Evolutionary conservation across 2,797 vertebrate species (phyloP).

Genomic region (Epinephelus malabaricus): DNA sequence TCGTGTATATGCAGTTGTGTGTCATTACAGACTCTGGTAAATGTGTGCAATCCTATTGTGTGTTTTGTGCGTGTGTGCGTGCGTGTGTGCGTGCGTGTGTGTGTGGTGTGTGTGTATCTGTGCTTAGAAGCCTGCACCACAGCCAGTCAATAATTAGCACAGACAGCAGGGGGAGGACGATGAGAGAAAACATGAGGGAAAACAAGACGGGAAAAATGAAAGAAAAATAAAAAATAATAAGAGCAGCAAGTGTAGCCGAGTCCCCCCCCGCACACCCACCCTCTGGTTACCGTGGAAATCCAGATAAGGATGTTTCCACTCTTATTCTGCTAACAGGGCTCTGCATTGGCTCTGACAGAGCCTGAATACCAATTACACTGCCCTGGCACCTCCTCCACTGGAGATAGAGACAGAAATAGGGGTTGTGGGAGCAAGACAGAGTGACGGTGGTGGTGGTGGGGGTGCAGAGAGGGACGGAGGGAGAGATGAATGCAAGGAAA

Average conservation of each 20-base stretch:
- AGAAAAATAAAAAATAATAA: slow-evolving; percentile 56
- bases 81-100: slow-evolving; percentile 2
- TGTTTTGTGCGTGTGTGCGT: background rate
- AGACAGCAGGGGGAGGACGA: slow-evolving; percentile 56
- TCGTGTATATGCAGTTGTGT: slow-evolving; percentile 33
- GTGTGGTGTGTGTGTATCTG: background rate
- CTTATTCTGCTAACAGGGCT: slow-evolving; percentile 75
- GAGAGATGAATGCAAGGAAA: slow-evolving; percentile 46
- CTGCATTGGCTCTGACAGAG: slow-evolving; percentile 76
- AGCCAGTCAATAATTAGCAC: slow-evolving; percentile 72
- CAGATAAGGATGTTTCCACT: slow-evolving; percentile 83
- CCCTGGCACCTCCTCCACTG: slow-evolving; percentile 65
- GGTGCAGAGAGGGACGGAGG: background rate
- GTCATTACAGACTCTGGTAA: slow-evolving; percentile 23
- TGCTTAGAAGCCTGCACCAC: slow-evolving; percentile 14
- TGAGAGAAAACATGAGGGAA: slow-evolving; percentile 47
- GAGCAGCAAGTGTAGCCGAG: slow-evolving; percentile 51
- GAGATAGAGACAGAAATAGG: slow-evolving; percentile 66
- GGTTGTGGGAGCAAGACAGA: slow-evolving; percentile 57
- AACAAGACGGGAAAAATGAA: slow-evolving; percentile 26
- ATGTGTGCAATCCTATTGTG: slow-evolving; percentile 8
- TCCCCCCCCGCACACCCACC: slow-evolving; percentile 12
- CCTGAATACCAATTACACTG: slow-evolving; percentile 81
- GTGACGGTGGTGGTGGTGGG: background rate
- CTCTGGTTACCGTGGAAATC: slow-evolving; percentile 78